A percentile compares a stretch with the other conserved stretches of the same genome.
phyloP scores from a whole-genome alignment of 2,888 invertebrate genomes.

The Diarsia dahlii region DNA sequence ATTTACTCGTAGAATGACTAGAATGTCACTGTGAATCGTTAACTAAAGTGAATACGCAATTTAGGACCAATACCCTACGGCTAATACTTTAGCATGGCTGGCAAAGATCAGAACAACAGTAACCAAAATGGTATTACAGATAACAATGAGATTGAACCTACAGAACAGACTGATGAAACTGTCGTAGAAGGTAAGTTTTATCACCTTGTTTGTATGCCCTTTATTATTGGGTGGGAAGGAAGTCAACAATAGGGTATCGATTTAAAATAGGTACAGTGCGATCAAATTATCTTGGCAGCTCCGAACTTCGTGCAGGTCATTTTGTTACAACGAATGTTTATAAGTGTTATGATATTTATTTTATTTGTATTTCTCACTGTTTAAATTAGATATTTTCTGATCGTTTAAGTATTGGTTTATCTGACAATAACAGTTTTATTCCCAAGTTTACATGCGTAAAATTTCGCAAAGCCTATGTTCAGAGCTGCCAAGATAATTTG shows the following conservation, averaged over 20 bases:
- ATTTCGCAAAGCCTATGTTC: too few relatives aligned
- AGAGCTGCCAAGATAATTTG: too few relatives aligned
- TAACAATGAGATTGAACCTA: conserved; percentile 59
- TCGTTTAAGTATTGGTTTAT: too few relatives aligned
- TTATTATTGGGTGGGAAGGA: neutral
- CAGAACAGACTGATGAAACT: conserved; percentile 54
- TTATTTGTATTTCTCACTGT: too few relatives aligned
- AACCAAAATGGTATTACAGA: conserved; percentile 60
- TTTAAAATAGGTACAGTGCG: neutral
- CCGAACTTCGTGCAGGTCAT: too few relatives aligned
- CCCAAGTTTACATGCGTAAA: too few relatives aligned
- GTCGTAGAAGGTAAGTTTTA: conserved; percentile 60
- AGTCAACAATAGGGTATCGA: neutral
- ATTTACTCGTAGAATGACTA: neutral
- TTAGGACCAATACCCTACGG: neutral
- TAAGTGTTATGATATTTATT: too few relatives aligned
- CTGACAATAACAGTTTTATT: too few relatives aligned
- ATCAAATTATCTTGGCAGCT: too few relatives aligned
- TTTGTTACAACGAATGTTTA: too few relatives aligned
- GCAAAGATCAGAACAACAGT: conserved; percentile 63
- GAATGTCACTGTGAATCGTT: neutral
- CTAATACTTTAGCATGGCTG: conserved; percentile 60
- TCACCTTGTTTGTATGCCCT: neutral
- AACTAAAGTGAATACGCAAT: neutral
- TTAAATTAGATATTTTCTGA: too few relatives aligned